These are phyloP conservation scores for Folsomia candida DNA, from an alignment of 2,888 invertebrate species.

Conservation along the genomic window DNA sequence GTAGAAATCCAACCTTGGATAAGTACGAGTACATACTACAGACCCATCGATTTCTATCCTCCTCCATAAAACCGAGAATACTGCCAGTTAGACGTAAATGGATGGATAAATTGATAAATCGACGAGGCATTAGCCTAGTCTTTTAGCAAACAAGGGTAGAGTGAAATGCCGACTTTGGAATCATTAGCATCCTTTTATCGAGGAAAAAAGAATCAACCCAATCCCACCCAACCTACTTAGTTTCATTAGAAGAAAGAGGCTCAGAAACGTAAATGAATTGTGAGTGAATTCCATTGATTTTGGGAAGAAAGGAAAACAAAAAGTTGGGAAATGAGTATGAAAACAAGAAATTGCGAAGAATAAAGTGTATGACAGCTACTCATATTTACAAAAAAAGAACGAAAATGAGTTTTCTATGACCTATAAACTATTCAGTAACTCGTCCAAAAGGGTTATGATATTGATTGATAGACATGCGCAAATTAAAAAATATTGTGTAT, in stretches of 20 bases:
- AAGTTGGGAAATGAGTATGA: constrained; percentile 8
- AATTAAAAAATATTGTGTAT: too few relatives aligned
- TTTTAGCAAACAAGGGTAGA: neutral
- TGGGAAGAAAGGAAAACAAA: constrained; percentile 12
- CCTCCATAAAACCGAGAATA: neutral
- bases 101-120: constrained; percentile 15
- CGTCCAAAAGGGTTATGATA: too few relatives aligned
- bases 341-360: constrained; percentile 8
- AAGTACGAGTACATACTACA: too few relatives aligned
- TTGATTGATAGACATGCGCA: too few relatives aligned
- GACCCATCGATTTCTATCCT: neutral
- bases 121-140: constrained; percentile 12
- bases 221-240: neutral
- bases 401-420: too few relatives aligned
- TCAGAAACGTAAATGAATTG: neutral
- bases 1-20: too few relatives aligned
- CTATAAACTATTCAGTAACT: neutral
- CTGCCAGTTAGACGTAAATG: neutral
- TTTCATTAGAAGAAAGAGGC: neutral
- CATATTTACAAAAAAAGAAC: neutral
- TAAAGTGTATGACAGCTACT: constrained; percentile 3
- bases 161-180: neutral
- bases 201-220: neutral
- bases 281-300: neutral
- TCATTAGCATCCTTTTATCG: constrained; percentile 1